Conservation (phyloP, 1,140 invertebrate species). For the Drosophila orena region DNA sequence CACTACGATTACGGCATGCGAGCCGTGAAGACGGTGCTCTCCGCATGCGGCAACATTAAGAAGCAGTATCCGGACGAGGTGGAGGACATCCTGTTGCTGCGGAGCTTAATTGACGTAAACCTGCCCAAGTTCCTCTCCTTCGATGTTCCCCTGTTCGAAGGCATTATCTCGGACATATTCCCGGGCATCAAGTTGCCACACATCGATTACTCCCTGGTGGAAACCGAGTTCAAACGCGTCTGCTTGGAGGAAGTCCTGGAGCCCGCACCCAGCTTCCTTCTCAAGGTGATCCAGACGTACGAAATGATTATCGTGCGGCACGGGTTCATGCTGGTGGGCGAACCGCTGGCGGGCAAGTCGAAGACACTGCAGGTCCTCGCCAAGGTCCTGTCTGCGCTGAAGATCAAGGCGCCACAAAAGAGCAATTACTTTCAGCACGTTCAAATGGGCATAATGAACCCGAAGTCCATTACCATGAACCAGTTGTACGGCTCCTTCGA, state of each 20-base stretch:
- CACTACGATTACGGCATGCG: constrained; percentile 97
- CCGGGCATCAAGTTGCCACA: constrained; percentile 91
- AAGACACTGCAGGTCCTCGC: constrained; percentile 88
- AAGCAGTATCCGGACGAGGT: constrained; percentile 92
- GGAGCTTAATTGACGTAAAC: constrained; percentile 96
- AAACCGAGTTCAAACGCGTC: constrained; percentile 86
- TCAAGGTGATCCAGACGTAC: constrained; percentile 90
- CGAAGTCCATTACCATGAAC: constrained; percentile 95
- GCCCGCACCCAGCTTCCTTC: constrained; percentile 88
- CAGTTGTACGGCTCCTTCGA: constrained; percentile 96
- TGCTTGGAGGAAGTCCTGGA: constrained; percentile 90
- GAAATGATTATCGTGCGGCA: constrained; percentile 95
- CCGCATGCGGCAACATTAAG: constrained; percentile 94
- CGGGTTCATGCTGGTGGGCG: constrained; percentile 94
- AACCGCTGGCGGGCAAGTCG: constrained; percentile 90
- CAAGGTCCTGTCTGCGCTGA: constrained; percentile 89
- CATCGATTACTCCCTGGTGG: constrained; percentile 90
- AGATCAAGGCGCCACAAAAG: constrained; percentile 86
- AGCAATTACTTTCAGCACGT: constrained; percentile 86
- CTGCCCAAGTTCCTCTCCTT: constrained; percentile 95
- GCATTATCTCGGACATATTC: constrained; percentile 96
- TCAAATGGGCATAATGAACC: constrained; percentile 93
- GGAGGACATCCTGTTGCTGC: constrained; percentile 91
- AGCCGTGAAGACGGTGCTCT: constrained; percentile 93
- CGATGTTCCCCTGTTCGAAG: constrained; percentile 95